These are phyloP conservation scores for Pavo muticus DNA, from an alignment of 2,113 vertebrate genomes.

Conservation along the genomic window DNA sequence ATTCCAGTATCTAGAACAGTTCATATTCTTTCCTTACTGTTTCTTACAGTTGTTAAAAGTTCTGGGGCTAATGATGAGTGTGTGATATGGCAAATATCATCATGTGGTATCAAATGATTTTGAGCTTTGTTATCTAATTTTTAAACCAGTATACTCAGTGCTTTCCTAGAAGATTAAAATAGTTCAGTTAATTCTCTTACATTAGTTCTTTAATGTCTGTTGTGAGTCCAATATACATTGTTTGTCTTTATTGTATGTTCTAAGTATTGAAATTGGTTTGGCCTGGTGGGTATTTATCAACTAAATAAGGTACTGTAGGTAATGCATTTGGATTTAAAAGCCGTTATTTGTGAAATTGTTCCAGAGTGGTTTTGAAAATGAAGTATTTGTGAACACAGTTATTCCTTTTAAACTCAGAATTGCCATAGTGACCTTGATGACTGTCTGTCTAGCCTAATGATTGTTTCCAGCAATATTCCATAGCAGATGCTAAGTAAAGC, in stretches of 20 bases:
- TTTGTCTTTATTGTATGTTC: not conserved
- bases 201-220: not conserved
- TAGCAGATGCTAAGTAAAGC: not conserved
- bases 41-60: not conserved
- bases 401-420: not conserved
- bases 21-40: fast-evolving
- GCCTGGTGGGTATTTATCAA: not conserved
- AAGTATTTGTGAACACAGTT: not conserved
- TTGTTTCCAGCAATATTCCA: not conserved
- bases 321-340: not conserved
- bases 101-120: not conserved
- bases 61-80: not conserved
- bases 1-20: not conserved
- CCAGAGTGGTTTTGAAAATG: not conserved
- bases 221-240: not conserved
- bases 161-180: not conserved
- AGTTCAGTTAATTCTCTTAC: not conserved
- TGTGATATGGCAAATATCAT: not conserved
- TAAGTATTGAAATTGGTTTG: not conserved
- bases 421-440: not conserved
- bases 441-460: not conserved
- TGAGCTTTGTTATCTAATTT: not conserved
- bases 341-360: not conserved
- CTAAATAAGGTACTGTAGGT: not conserved
- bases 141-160: not conserved